These are phyloP conservation scores for Ceriagrion tenellum DNA, from an alignment of 2,888 invertebrate genomes.

Conservation along the genomic window DNA sequence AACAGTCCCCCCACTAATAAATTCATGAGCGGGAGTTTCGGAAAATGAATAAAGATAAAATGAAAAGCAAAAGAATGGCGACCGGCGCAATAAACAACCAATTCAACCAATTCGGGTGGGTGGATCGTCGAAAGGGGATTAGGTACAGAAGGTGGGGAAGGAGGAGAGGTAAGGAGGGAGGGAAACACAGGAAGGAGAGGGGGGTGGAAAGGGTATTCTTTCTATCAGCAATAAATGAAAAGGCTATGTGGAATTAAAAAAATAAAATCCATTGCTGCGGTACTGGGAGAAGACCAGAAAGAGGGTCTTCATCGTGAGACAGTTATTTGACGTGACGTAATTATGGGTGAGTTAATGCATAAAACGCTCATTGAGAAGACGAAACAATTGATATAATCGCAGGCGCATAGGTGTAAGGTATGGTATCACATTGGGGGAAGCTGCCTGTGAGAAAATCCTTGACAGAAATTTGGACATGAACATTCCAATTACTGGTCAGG, in stretches of 20 bases:
- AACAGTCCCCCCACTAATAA: not conserved
- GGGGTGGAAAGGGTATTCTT: not conserved
- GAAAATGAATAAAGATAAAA: not conserved
- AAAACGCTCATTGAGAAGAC: too few species aligned
- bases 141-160: not conserved
- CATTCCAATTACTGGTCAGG: too few species aligned
- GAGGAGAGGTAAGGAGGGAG: too few species aligned
- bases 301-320: not conserved
- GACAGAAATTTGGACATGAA: too few species aligned
- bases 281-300: not conserved
- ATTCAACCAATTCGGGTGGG: constrained; percentile 18
- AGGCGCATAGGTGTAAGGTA: too few species aligned
- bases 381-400: too few species aligned
- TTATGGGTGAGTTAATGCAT: too few species aligned
- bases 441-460: too few species aligned
- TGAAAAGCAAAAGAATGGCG: not conserved
- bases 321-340: too few species aligned
- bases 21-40: constrained; percentile 7
- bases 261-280: not conserved
- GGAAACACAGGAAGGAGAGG: too few species aligned
- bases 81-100: constrained; percentile 32
- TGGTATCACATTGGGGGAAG: too few species aligned
- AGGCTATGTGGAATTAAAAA: too few species aligned
- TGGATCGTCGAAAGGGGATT: not conserved
- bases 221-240: not conserved